Evolutionary conservation across 1,140 invertebrate genomes (phyloP).

Genomic region (Tetramorium alpestre): DNA sequence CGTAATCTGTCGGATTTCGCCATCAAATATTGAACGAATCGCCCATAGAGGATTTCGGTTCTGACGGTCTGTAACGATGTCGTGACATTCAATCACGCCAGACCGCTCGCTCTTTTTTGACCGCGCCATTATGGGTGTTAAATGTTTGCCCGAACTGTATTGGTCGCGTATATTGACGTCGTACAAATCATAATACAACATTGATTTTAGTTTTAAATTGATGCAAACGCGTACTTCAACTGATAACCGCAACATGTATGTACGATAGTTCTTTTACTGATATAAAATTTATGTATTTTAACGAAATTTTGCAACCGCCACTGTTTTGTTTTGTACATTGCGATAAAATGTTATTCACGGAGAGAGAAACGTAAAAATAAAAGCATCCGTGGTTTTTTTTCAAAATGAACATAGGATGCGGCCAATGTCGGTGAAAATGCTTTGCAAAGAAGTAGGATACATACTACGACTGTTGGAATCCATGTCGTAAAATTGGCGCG

Average conservation of each 20-base stretch:
- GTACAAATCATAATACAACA: background rate
- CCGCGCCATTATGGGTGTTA: background rate
- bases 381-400: background rate
- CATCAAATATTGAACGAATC: slow-evolving; percentile 58
- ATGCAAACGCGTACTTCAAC: background rate
- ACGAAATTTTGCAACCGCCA: background rate
- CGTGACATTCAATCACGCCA: slow-evolving; percentile 10
- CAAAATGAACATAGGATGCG: slow-evolving; percentile 1
- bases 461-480: slow-evolving; percentile 14
- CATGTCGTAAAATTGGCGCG: slow-evolving; percentile 41
- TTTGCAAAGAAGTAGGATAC: background rate
- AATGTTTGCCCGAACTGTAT: background rate
- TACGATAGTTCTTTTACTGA: background rate
- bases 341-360: background rate
- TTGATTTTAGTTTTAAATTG: slow-evolving; percentile 14
- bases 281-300: background rate
- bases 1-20: slow-evolving; percentile 25
- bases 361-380: background rate
- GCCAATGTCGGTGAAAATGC: background rate
- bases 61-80: background rate
- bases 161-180: background rate
- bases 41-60: background rate
- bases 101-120: background rate
- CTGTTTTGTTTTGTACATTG: background rate
- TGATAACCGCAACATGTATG: background rate